Evolutionary conservation across 37 sponge, comb jelly and placozoan genomes (phyloP), one percentile per base, ranked within the genome.

Genomic region (Ephydatia muelleri): DNA sequence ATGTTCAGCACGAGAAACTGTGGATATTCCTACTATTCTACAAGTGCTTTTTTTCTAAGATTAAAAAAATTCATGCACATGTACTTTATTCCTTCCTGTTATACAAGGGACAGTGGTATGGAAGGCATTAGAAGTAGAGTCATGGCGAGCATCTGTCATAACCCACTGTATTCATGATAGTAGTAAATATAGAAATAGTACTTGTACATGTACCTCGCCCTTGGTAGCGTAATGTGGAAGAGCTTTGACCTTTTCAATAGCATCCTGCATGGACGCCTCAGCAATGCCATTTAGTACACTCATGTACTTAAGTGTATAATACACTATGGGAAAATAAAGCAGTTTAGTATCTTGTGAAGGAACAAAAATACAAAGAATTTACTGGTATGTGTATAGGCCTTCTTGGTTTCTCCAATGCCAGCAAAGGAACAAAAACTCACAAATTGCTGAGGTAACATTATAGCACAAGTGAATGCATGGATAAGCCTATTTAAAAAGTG

Each of bases 381-480:
- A 78, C 79, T 28, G 13, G 66, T 16, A 29, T 27, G 14, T 16
- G 49, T 78, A 27, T 78, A 78, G 32, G 35, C 4, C 23, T 3
- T 2, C 23, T 35, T 35, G 23, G 32, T 29, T 28, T 49, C 64
- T n/a, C 81, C 69, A 6, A 68, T 35, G 12, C 34, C 39, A 38
- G 69, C 69, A 68, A 38, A 38, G 27, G 3, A 21, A 68, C 69
- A 11, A 37, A 80, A 80, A 8, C 37, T 68, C 28, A 36, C 39
- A 70, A 68, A 80, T 36, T 80, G 81, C 28, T 39, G 35, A 26
- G 81, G 81, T 23, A 80, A 28, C 12, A 80, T 35, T 0, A 68
- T 69, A 68, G 81, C 81, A 36, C 81, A 80, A 30, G 81, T 80
- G 70, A 80, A 80, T 27, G 81, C 81, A 80, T 80, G 69, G 32